phyloP scores from a whole-genome alignment of 64 coral and sea anemone species.

The Dendrophyllia cribrosa region DNA sequence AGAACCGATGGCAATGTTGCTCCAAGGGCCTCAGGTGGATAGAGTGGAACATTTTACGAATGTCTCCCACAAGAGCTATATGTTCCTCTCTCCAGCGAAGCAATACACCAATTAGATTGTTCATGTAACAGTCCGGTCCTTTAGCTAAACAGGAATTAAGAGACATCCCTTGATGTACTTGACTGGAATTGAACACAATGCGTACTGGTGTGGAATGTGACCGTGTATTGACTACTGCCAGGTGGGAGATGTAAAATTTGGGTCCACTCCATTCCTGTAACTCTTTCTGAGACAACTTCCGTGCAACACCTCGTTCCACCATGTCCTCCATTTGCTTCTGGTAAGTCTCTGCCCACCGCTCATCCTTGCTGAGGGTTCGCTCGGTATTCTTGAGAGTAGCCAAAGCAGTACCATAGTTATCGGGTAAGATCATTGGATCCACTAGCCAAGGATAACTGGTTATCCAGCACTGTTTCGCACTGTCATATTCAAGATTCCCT shows the following conservation, averaged over 20 bases:
- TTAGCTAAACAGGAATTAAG: slow-evolving; percentile 70
- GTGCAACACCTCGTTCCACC: slow-evolving; percentile 47
- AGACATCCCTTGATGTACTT: slow-evolving; percentile 65
- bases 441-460: slow-evolving; percentile 75
- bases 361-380: slow-evolving; percentile 39
- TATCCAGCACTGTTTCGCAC: slow-evolving; percentile 51
- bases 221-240: slow-evolving; percentile 53
- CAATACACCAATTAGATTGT: slow-evolving; percentile 61
- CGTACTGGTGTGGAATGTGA: slow-evolving; percentile 65
- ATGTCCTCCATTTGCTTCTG: slow-evolving; percentile 69
- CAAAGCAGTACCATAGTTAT: slow-evolving; percentile 37
- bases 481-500: slow-evolving; percentile 63
- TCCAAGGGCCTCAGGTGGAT: slow-evolving; percentile 45
- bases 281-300: slow-evolving; percentile 56
- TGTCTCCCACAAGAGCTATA: slow-evolving; percentile 49
- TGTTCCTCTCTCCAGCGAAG: slow-evolving; percentile 74
- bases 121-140: slow-evolving; percentile 75
- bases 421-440: slow-evolving; percentile 44
- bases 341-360: slow-evolving; percentile 60
- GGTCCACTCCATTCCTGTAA: slow-evolving; percentile 51
- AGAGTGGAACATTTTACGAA: slow-evolving; percentile 59
- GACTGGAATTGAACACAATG: slow-evolving; percentile 76
- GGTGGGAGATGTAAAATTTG: slow-evolving; percentile 60
- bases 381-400: slow-evolving; percentile 68
- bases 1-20: slow-evolving; percentile 65